These are phyloP conservation scores for Araneus ventricosus DNA, from an alignment of 1,140 invertebrate species.

Conservation along the genomic window DNA sequence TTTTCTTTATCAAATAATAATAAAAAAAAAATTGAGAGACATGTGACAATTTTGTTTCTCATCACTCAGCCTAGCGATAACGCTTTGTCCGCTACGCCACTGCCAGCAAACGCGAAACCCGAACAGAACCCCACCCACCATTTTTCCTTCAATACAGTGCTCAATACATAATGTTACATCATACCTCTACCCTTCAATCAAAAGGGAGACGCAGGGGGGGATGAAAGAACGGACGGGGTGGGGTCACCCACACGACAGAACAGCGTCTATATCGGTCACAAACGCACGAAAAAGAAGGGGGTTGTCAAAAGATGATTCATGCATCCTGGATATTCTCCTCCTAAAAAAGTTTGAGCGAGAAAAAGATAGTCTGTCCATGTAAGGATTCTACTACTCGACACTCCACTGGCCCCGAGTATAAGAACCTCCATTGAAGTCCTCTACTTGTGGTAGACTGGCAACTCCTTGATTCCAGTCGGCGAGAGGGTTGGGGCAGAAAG, in stretches of 20 bases:
- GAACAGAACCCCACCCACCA: slow-evolving; percentile 10
- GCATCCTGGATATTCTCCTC: slow-evolving; percentile 4
- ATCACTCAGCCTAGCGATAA: slow-evolving; percentile 27
- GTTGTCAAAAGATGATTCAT: slow-evolving; percentile 54
- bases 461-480: slow-evolving; percentile 14
- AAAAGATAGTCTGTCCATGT: slow-evolving; percentile 34
- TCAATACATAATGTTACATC: slow-evolving; percentile 37
- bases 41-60: slow-evolving; percentile 22
- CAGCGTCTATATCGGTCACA: slow-evolving; percentile 34
- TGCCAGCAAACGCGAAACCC: neutral
- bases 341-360: neutral
- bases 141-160: neutral
- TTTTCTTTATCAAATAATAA: slow-evolving; percentile 10
- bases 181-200: slow-evolving; percentile 39
- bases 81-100: neutral
- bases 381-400: slow-evolving; percentile 2
- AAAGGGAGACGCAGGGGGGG: neutral
- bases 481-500: slow-evolving; percentile 5
- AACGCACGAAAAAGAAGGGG: slow-evolving; percentile 26
- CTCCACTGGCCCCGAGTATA: slow-evolving; percentile 10
- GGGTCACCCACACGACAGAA: slow-evolving; percentile 24
- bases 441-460: neutral
- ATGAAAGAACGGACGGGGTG: neutral
- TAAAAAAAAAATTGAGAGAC: neutral
- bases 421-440: slow-evolving; percentile 46